phyloP scores from a whole-genome alignment of 2,888 invertebrate species.

The Mechanitis mazaeus region DNA sequence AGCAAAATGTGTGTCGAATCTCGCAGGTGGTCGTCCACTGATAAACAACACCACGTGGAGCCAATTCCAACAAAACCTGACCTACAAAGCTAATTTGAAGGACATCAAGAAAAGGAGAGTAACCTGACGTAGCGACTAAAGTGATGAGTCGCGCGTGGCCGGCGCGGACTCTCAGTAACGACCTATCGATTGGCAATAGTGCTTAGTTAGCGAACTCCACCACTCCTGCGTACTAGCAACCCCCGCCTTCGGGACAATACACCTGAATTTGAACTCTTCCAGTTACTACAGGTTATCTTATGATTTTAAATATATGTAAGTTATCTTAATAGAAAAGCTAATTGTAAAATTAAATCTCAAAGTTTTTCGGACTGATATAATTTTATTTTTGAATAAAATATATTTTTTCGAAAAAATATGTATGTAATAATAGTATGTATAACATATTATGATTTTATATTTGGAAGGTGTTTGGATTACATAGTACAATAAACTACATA shows the following conservation, averaged over 20 bases:
- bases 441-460: no score
- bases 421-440: no score
- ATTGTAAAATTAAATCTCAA: no score
- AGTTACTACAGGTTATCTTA: no score
- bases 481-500: no score
- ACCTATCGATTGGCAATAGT: slow-evolving; percentile 77
- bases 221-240: slow-evolving; percentile 29
- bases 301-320: no score
- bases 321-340: no score
- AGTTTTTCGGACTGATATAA: no score
- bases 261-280: slow-evolving; percentile 10
- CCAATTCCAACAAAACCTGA: slow-evolving; percentile 68
- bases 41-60: slow-evolving; percentile 72
- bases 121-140: slow-evolving; percentile 75
- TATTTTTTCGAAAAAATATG: no score
- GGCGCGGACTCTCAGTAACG: slow-evolving; percentile 61
- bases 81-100: slow-evolving; percentile 78
- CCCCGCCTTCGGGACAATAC: slow-evolving; percentile 21
- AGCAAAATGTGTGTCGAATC: slow-evolving; percentile 23
- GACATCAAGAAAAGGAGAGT: slow-evolving; percentile 77
- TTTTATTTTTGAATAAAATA: no score
- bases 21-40: slow-evolving; percentile 40
- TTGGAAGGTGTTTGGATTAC: no score
- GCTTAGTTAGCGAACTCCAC: slow-evolving; percentile 68
- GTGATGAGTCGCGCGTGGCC: slow-evolving; percentile 73